Base-by-base conservation (phyloP, 2,888 invertebrate genomes). In the Alcis repandata region DNA sequence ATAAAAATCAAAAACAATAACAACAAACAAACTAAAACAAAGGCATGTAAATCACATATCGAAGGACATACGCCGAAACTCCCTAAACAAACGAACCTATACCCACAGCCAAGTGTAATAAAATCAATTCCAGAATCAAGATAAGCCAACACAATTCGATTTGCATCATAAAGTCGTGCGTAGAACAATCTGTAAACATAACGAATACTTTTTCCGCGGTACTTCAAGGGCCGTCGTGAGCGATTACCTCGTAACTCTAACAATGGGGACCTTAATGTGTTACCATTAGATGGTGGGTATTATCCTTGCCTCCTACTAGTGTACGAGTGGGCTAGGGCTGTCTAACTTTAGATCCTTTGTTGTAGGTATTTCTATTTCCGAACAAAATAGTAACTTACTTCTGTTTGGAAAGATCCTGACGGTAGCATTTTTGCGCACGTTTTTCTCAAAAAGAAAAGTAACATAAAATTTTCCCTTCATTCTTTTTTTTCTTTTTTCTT, bases 261-360 rank as follows among this genome's bases (percentile, higher is more conserved):
- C 85, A 88, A 87, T 84, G 80, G 82, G 72, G 75, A 78, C 68
- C 70, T 78, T 86, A 86, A 87, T 84, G 80, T 77, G 83, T 76
- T 80, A 79, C 73, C 78, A 88, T 88, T 85, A 85, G 69, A 72
- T 76, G 48, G 84, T 80, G 79, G 83, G 82, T 74, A 80, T 81
- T 82, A 86, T 89, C 88, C 89, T 89, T 88, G 89, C 89, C 82
- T 77, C 89, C 90, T 84, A 89, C 89, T 67, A 68, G 71, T 58
- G 53, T 57, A 15, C n/a, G n/a, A 27, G 3, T 27, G n/a, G 56
- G 10, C 32, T 77, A 89, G 88, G 89, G 89, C 73, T 89, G 86
- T 17, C 75, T 63, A 33, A 6, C n/a, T 2, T 27, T 27, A 27
- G 6, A 6, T 27, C 27, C 27, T 27, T n/a, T 2, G 27, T 27